Evolutionary conservation across 2,888 invertebrate species (phyloP), one percentile per base, ranked within the genome.

Genomic region (Trypoxylon attenuatum): DNA sequence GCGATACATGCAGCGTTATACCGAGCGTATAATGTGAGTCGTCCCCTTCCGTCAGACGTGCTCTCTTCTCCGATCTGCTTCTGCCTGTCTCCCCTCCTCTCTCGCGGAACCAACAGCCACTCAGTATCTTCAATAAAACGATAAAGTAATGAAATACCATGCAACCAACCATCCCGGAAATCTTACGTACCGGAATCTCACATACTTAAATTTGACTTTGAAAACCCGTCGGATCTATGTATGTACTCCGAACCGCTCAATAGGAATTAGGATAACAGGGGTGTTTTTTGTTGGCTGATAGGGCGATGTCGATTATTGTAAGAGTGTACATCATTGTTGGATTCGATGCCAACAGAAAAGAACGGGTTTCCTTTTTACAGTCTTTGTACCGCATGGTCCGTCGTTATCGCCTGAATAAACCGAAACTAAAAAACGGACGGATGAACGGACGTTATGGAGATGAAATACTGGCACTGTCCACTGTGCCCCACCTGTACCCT

Each of bases 391-490:
- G 52, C 49, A 61, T n/a, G n/a, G 68, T 64, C 42, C 74, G 55
- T 59, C 33, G 50, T 84, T 85, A 85, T 85, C 85, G 62, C 25
- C 57, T 81, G 76, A 71, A 73, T 71, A 85, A 85, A 84, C 80
- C 49, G 58, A 72, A 76, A 60, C 60, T 77, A 69, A 71, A 76
- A 72, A 72, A 71, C 72, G 58, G 57, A 71, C 69, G 73, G 70
- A 69, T 73, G 69, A 68, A 76, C 67, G 74, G 74, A 75, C 75
- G 76, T 71, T 53, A 59, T 52, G 56, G 75, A 82, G 82, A 84
- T 85, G 84, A 85, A 85, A 82, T 81, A 76, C 80, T 76, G 79
- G 83, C 82, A 85, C 84, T 85, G 85, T 85, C 84, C 85, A 85
- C 79, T 82, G 79, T 69, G 81, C 79, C 82, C 78, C 83, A 83